Base-by-base conservation (phyloP, 2,113 vertebrate genomes). In the Cygnus atratus region DNA sequence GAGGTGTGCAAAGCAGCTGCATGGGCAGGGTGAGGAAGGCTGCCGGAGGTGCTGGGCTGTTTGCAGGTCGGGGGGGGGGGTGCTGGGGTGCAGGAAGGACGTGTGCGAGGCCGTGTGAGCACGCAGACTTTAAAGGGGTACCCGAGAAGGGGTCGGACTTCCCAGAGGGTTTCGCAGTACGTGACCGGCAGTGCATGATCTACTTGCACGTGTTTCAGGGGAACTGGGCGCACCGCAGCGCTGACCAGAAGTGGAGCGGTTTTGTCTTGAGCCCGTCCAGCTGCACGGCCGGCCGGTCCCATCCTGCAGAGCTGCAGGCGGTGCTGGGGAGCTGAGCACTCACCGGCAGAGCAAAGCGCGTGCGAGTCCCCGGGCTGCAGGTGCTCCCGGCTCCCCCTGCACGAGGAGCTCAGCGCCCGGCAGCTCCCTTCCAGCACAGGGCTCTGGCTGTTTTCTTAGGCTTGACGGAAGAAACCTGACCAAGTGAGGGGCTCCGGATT, bases 211-310 rank as follows among this genome's bases (percentile, higher is more conserved):
- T 79, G 70, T 62, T 87, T 14, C 44, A 26, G 48, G 65, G 89
- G 83, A 72, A 52, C 83, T 17, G 89, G 77, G 73, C 0, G 63
- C 62, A 62, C 67, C 89, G 93, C 73, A 59, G 72, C 1, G 44
- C 77, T 24, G 78, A 37, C 71, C 84, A 54, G 55, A 3, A 65
- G 61, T 2, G 4, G 35, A 87, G 35, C 73, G 66, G 65, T 80
- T 84, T 68, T 41, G 37, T 3, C 70, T 52, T 54, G 58, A 92
- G 72, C 62, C 73, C 44, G 44, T 44, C 89, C 89, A 89, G 92
- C 94, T 92, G 92, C 67, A 80, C 84, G 52, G 79, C 68, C 1
- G 41, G 37, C 80, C 43, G 61, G 29, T 11, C 41, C 62, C 14
- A 0, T 79, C 81, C 50, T 68, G 46, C 11, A 0, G 67, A 25